Conservation (phyloP, 37 sponge, comb jelly and placozoan genomes). For the Beroe ovata region DNA sequence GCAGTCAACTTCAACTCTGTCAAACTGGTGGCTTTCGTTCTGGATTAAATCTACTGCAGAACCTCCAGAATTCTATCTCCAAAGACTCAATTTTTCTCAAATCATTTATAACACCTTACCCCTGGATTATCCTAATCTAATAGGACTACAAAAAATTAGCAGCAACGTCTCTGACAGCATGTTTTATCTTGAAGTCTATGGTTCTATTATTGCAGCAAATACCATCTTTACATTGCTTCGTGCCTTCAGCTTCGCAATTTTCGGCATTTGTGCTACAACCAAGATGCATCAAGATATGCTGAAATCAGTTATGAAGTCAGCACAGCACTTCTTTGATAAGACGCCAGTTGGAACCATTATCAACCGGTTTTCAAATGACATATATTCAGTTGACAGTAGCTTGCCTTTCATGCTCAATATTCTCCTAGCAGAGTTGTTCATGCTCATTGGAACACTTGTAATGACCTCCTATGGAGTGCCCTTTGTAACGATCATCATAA, state of each 20-base stretch:
- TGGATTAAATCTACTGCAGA: slow-evolving; percentile 34
- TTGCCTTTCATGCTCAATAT: slow-evolving; percentile 96
- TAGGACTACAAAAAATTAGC: neutral
- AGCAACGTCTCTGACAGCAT: neutral
- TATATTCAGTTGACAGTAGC: slow-evolving; percentile 77
- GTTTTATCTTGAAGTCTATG: slow-evolving; percentile 88
- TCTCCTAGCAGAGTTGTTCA: slow-evolving; percentile 87
- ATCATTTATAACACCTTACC: neutral
- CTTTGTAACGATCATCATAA: slow-evolving; percentile 78
- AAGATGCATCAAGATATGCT: slow-evolving; percentile 80
- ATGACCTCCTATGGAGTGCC: slow-evolving; percentile 94
- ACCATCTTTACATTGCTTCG: slow-evolving; percentile 89
- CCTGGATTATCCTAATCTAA: neutral
- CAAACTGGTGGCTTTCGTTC: slow-evolving; percentile 34
- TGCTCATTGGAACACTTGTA: slow-evolving; percentile 82
- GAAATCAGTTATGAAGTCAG: slow-evolving; percentile 74
- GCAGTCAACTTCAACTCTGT: slow-evolving; percentile 76
- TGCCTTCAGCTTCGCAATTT: slow-evolving; percentile 92
- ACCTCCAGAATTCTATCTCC: neutral
- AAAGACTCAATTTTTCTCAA: neutral
- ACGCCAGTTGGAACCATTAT: slow-evolving; percentile 79
- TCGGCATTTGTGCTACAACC: slow-evolving; percentile 87
- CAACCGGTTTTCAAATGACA: slow-evolving; percentile 21
- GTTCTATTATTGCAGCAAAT: slow-evolving; percentile 83
- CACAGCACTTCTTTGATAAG: slow-evolving; percentile 86